These are phyloP conservation scores for Ariopsis seemanni DNA, from an alignment of 2,113 vertebrate genomes.

Conservation along the genomic window DNA sequence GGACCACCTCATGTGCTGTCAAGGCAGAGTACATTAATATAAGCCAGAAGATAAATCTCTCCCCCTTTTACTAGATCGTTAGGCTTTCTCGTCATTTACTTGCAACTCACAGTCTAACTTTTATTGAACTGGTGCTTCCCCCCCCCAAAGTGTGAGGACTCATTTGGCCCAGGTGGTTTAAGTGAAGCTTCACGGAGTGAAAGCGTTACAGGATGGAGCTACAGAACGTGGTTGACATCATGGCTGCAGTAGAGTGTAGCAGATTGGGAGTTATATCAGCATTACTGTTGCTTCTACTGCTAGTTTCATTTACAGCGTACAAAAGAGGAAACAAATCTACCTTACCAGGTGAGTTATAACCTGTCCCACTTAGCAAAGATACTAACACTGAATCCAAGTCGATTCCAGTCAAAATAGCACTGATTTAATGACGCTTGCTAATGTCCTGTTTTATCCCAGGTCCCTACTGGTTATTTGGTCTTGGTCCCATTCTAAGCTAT, in stretches of 20 bases:
- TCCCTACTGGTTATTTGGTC: slow-evolving; percentile 84
- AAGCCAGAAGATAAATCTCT: neutral
- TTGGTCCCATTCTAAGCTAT: slow-evolving; percentile 87
- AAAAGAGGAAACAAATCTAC: slow-evolving; percentile 68
- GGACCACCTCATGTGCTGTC: slow-evolving; percentile 15
- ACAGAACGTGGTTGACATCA: slow-evolving; percentile 61
- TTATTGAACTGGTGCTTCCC: neutral
- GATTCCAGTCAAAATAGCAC: neutral
- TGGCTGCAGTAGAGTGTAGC: slow-evolving; percentile 43
- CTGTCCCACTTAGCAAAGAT: neutral
- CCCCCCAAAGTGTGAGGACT: neutral
- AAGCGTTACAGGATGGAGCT: slow-evolving; percentile 64
- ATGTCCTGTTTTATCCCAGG: slow-evolving; percentile 67
- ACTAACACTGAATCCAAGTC: neutral
- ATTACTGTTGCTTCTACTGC: slow-evolving; percentile 75
- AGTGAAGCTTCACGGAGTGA: slow-evolving; percentile 46
- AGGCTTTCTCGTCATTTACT: neutral
- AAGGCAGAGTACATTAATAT: slow-evolving; percentile 3
- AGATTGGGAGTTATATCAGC: slow-evolving; percentile 61
- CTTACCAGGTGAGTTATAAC: slow-evolving; percentile 78
- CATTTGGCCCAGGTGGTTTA: neutral
- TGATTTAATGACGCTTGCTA: neutral
- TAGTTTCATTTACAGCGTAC: slow-evolving; percentile 76
- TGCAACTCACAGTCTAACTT: neutral
- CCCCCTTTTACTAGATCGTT: neutral